Evolutionary conservation across 2,888 invertebrate genomes (phyloP), one percentile per base, ranked within the genome.

Genomic region (Sphinx pinastri): DNA sequence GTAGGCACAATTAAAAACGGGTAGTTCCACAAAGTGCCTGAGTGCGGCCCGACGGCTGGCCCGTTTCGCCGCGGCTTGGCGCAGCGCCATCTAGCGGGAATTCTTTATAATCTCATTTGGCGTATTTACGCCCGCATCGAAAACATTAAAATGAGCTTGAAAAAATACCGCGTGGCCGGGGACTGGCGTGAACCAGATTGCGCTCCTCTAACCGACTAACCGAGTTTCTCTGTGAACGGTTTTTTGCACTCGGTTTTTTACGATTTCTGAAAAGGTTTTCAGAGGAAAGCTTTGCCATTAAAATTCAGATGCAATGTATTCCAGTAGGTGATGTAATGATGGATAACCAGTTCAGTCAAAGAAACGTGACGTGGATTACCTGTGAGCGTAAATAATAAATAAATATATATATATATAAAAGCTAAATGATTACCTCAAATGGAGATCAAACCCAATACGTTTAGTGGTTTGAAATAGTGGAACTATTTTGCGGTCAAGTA

Each of bases 31-130:
- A 38, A 38, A 38, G 8, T 38, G 16, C 49, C 63, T 12, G 47
- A 63, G 19, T 63, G 7, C 63, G 19, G 16, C 19, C 63, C 63
- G 11, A 11, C 2, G 2, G 12, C 1, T 11, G 2, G 13, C 47
- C 19, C 19, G 49, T 47, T n/a, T 60, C 1, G n/a, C 45, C n/a
- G n/a, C 10, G 16, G 49, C 49, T 59, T 59, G 70, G 70, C 72
- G 47, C 59, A 12, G 49, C 55, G 72, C 72, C 70, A 70, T 68
- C 66, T 68, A 68, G 49, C 59, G 59, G 49, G 47, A 59, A 67
- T 68, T 70, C 68, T 70, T 72, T 72, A 68, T 72, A 72, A 68
- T 31, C 59, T 69, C 68, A 70, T 72, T 72, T 70, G 67, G 59
- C 54, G 55, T 70, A 68, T 70, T 72, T 68, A 72, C 70, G 66